Percentiles rank a stretch among this genome's conserved stretches.
phyloP scores from a whole-genome alignment of 2,888 invertebrate genomes.

The Chouioia cunea region DNA sequence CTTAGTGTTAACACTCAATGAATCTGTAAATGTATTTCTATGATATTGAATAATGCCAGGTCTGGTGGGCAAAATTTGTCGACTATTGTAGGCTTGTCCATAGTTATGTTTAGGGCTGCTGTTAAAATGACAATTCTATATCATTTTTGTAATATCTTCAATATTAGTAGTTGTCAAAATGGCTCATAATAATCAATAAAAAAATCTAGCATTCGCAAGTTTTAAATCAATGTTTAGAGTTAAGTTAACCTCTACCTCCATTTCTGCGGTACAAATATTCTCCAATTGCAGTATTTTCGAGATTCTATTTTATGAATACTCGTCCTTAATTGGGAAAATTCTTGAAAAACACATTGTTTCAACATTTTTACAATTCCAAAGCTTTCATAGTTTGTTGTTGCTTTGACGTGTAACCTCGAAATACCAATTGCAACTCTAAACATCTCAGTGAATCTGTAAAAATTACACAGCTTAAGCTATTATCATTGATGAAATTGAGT shows the following conservation, averaged over 20 bases:
- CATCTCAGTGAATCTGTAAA: constrained; percentile 12
- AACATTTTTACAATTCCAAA: background rate
- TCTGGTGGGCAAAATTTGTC: background rate
- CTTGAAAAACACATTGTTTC: constrained; percentile 18
- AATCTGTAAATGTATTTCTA: constrained; percentile 4
- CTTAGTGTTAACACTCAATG: constrained; percentile 35
- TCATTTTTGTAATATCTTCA: constrained; percentile 2
- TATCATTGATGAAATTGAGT: too few species aligned
- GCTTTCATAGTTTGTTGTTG: background rate
- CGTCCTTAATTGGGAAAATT: background rate
- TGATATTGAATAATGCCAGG: constrained; percentile 9
- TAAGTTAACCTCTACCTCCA: constrained; percentile 30
- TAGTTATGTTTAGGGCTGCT: background rate
- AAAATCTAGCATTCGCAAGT: background rate
- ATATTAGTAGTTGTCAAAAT: background rate
- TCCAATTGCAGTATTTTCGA: constrained; percentile 16
- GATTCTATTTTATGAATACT: background rate
- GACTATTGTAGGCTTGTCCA: background rate
- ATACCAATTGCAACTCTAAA: constrained; percentile 8
- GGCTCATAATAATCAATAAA: background rate
- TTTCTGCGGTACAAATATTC: background rate
- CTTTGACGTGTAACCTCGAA: constrained; percentile 28
- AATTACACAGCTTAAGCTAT: too few species aligned
- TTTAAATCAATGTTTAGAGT: background rate
- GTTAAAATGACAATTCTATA: background rate